Base-by-base conservation (phyloP, 2,888 invertebrate species). In the Parnassius mnemosyne region DNA sequence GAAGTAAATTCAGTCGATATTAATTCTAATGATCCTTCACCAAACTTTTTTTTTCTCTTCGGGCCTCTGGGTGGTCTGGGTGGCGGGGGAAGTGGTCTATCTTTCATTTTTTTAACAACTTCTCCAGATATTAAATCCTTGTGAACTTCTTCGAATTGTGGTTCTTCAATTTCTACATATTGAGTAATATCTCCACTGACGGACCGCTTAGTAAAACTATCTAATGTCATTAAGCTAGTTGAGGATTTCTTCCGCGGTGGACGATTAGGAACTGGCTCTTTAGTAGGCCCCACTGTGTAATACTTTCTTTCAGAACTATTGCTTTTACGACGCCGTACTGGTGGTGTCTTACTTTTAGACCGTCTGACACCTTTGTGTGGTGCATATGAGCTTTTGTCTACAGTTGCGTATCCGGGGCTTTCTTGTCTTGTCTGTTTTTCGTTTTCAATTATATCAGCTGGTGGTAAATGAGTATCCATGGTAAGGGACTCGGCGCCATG, bases 51-150 rank as follows among this genome's bases (percentile, higher is more conserved):
- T 69, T 85, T 87, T 65, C 86, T 81, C 71, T 80, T 92, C 42
- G 93, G 92, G 25, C 92, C 93, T 66, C 97, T 93, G 0, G 96
- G 96, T 47, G 97, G 97, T 63, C 97, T 91, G 2, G 97, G 97
- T 0, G 97, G 97, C 5, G 97, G 95, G 1, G 97, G 97, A 68
- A 97, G 83, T 0, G 97, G 97, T 67, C 97, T 92, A 70, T 95
- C 95, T 84, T 96, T 96, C 95, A 97, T 97, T 88, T 95, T 96
- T 73, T 94, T 95, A 2, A 97, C 92, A 52, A 96, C 92, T 66
- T 95, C 95, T 10, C 95, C 96, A 20, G 96, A 95, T 66, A 95
- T 94, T 54, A 96, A 84, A 74, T 94, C 93, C 71, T 94, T 93
- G 56, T 93, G 92, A 67, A 87, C 78, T 64, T 93, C 93, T 73